Evolutionary conservation across 2,113 vertebrate genomes (phyloP).

Genomic region (crab-eating macaque (Macaca fascicularis)): DNA sequence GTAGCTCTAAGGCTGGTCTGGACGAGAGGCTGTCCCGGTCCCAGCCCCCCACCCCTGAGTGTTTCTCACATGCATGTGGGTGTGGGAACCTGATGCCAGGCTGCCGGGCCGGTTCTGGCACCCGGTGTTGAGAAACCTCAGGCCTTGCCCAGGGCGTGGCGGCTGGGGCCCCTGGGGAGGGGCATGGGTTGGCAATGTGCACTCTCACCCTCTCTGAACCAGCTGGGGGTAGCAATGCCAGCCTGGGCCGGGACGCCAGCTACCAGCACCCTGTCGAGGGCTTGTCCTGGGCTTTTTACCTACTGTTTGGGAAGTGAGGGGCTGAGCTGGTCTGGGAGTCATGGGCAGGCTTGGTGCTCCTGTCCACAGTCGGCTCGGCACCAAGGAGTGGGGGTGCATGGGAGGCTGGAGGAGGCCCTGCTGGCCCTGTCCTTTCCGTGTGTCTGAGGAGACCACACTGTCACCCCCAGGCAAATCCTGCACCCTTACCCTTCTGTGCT

Average conservation of each 20-base stretch:
- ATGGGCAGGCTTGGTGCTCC: rapidly evolving
- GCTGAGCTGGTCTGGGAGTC: rapidly evolving
- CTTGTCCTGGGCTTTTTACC: no score
- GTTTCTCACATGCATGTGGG: background rate
- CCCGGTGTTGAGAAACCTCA: background rate
- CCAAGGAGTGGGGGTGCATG: rapidly evolving
- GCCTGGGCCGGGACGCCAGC: background rate
- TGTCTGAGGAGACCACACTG: rapidly evolving
- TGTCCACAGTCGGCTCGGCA: rapidly evolving
- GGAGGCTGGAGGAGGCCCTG: no score
- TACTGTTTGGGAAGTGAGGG: background rate
- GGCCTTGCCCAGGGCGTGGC: background rate
- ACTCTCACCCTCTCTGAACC: no score
- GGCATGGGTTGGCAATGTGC: background rate
- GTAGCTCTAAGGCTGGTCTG: background rate
- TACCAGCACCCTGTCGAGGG: background rate
- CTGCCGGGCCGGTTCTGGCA: background rate
- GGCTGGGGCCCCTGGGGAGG: background rate
- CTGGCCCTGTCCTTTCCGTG: background rate
- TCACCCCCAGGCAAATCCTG: background rate
- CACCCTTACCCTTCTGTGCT: background rate
- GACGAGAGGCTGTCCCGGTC: no score
- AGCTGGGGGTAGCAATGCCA: rapidly evolving
- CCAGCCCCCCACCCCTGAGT: rapidly evolving
- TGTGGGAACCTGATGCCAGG: constrained; percentile 3